Evolutionary conservation across 1,140 invertebrate species (phyloP), one percentile per base, ranked within the genome.

Genomic region (Euborellia annulipes): DNA sequence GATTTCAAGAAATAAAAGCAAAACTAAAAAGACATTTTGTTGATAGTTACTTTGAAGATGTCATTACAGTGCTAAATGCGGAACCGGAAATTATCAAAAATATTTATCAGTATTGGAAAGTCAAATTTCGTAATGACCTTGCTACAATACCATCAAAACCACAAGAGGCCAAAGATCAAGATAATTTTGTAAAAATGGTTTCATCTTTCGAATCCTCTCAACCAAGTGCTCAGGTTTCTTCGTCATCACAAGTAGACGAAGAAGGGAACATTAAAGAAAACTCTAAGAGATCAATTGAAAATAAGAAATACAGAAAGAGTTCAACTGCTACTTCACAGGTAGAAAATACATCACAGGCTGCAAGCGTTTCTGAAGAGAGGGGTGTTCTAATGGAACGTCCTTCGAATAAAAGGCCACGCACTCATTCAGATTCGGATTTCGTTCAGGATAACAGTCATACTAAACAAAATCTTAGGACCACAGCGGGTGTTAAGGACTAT

Each of bases 21-120:
- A 87, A 94, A 65, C 95, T 96, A 64, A 87, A 88, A 65, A 86
- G 82, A 55, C 84, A 91, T 58, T 88, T 94, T 6, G 79, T 76
- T 55, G 64, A 84, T 2, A 82, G 81, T 58, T 86, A 92, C 57
- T 77, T 91, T 17, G 78, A 73, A 50, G 72, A 75, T 36, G 76
- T 80, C 56, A 43, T 37, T 14, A 27, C 23, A 11, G 68, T 81
- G 23, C 65, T 82, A 43, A 79, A 86, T 58, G 72, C 93, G 23
- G 85, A 90, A 60, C 68, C 73, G 49, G 87, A 91, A 52, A 79
- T 79, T 34, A 74, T 92, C 37, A 71, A 81, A 49, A 79, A 82
- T 51, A 86, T 95, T 57, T 91, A 83, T 62, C 83, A 89, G 58
- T 96, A 92, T 62, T 96, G 92, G 92, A 92, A 93, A 63, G 63